phyloP scores from a whole-genome alignment of 35 echinoderm and acorn worm species.

The Chiridota heheva region DNA sequence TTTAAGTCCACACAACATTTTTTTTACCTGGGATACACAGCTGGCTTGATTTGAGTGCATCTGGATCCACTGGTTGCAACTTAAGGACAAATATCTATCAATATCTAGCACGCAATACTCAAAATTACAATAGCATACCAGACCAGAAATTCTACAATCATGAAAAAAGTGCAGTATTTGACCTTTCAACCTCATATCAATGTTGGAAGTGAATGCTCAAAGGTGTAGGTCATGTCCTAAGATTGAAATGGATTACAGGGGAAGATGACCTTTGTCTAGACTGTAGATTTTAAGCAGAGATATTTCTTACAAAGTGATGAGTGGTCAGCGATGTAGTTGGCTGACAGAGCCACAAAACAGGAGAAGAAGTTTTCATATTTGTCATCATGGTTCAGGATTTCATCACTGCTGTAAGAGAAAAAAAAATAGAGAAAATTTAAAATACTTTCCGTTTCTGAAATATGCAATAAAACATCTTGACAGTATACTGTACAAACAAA shows the following conservation, averaged over 20 bases:
- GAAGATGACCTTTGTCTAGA: background rate
- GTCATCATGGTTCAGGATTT: conserved; percentile 92
- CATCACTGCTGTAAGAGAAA: conserved; percentile 63
- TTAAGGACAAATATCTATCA: too few relatives aligned
- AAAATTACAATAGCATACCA: too few relatives aligned
- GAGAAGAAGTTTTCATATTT: conserved; percentile 99
- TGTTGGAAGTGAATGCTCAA: too few relatives aligned
- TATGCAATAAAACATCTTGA: background rate
- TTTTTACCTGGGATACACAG: too few relatives aligned
- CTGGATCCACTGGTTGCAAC: too few relatives aligned
- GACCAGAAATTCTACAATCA: too few relatives aligned
- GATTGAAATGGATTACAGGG: too few relatives aligned
- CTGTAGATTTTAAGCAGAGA: background rate
- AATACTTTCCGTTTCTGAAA: background rate
- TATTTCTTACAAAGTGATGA: conserved; percentile 84
- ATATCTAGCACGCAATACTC: too few relatives aligned
- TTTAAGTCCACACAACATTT: too few relatives aligned
- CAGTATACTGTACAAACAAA: background rate
- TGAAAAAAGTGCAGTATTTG: background rate
- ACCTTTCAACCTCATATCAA: too few relatives aligned
- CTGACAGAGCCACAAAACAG: conserved; percentile 90
- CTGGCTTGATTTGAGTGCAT: too few relatives aligned
- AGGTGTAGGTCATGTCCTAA: background rate
- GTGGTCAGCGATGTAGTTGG: conserved; percentile 91
- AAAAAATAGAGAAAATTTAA: conserved; percentile 12